These are phyloP conservation scores for Lepidocyrtinus sp. DNA, from an alignment of 2,888 invertebrate species.

Conservation along the genomic window DNA sequence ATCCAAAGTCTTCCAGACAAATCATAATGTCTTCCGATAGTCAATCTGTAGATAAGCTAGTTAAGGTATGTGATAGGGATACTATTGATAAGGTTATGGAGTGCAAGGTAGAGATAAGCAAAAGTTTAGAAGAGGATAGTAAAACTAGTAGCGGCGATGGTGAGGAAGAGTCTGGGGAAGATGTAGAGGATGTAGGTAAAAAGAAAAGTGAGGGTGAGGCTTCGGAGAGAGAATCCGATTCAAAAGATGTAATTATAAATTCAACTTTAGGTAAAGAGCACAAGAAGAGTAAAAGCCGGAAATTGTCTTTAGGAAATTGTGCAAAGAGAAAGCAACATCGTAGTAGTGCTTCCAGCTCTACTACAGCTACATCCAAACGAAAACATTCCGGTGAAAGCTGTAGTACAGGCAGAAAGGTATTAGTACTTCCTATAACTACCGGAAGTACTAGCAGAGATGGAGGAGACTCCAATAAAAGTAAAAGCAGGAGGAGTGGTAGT, in stretches of 20 bases:
- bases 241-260: neutral
- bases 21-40: slow-evolving; percentile 55
- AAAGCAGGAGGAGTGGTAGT: neutral
- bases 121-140: no score
- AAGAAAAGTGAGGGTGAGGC: neutral
- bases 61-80: slow-evolving; percentile 38
- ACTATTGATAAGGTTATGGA: slow-evolving; percentile 24
- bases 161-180: slow-evolving; percentile 23
- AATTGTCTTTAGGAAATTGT: neutral
- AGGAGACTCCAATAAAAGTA: neutral
- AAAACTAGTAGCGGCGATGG: slow-evolving; percentile 22
- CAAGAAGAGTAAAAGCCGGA: slow-evolving; percentile 12
- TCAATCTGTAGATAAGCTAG: slow-evolving; percentile 47
- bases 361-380: neutral
- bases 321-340: slow-evolving; percentile 7
- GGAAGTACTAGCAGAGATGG: slow-evolving; percentile 8
- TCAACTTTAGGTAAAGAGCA: neutral
- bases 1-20: slow-evolving; percentile 57
- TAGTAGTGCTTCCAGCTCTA: neutral
- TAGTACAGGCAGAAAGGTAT: slow-evolving; percentile 27
- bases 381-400: slow-evolving; percentile 2
- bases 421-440: slow-evolving; percentile 32
- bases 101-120: no score
- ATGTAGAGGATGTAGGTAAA: slow-evolving; percentile 13
- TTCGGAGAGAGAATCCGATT: neutral